A percentile compares a stretch with the other conserved stretches of the same genome.
Evolutionary conservation across 2,797 vertebrate genomes (phyloP).

Genomic region (Macroramphosus scolopax): DNA sequence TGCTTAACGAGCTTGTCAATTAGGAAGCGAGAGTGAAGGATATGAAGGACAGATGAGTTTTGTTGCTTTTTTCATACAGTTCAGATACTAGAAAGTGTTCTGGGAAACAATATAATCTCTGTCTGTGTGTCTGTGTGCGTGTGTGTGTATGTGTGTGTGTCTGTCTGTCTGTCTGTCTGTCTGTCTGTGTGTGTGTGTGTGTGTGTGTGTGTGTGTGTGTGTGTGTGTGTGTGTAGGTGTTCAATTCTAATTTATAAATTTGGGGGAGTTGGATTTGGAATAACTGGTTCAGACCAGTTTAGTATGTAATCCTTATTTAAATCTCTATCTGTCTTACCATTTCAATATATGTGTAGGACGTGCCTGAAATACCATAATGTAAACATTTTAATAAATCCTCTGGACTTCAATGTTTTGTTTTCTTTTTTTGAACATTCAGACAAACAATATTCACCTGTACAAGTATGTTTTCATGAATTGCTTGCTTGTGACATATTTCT

Average conservation of each 20-base stretch:
- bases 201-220: conserved; percentile 6
- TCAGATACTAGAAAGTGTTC: conserved; percentile 62
- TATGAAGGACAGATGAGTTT: conserved; percentile 11
- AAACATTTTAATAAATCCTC: conserved; percentile 64
- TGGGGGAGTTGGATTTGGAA: conserved; percentile 20
- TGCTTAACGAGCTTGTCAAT: conserved; percentile 5
- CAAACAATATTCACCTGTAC: not conserved
- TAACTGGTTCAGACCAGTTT: conserved; percentile 28
- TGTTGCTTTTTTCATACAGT: conserved; percentile 25
- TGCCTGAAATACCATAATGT: conserved; percentile 45
- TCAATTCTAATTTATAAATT: conserved; percentile 36
- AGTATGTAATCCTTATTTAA: conserved; percentile 56
- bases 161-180: too few species aligned
- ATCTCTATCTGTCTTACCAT: conserved; percentile 42
- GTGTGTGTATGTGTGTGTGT: conserved; percentile 7
- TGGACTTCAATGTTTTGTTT: conserved; percentile 23
- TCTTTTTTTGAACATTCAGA: not conserved
- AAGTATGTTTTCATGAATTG: not conserved
- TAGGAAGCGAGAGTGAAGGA: conserved; percentile 29
- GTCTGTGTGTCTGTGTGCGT: conserved; percentile 5
- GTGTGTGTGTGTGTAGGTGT: conserved; percentile 10
- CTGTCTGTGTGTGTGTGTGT: too few species aligned
- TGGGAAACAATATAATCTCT: conserved; percentile 46
- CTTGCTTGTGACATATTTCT: not conserved
- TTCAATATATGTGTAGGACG: conserved; percentile 47